Evolutionary conservation across 30 jellyfish, hydroid and myxozoan species (phyloP).

Genomic region (Chironex yamaguchii): DNA sequence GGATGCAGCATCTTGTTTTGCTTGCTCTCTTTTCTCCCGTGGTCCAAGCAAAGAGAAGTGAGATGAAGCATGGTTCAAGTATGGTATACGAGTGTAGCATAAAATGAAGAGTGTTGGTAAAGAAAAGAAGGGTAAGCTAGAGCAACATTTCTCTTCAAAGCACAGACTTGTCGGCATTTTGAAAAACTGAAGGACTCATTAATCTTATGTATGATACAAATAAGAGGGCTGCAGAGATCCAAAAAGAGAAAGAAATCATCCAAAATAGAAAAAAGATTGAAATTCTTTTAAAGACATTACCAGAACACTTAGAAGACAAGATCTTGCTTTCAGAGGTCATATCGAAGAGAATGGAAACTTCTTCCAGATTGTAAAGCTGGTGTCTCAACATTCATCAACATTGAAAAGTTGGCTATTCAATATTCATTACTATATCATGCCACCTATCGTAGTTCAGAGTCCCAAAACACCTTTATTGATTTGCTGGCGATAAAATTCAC

Average conservation of each 20-base stretch:
- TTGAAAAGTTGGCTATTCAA: conserved; percentile 6
- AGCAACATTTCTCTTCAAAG: conserved; percentile 10
- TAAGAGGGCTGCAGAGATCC: neutral
- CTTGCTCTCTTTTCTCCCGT: neutral
- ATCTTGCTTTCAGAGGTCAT: conserved; percentile 48
- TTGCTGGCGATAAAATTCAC: neutral
- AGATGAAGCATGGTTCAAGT: conserved; percentile 5
- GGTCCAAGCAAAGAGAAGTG: conserved; percentile 16
- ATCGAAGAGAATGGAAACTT: conserved; percentile 29
- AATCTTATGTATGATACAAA: neutral
- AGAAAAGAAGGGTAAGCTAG: conserved; percentile 16
- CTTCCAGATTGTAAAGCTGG: conserved; percentile 17
- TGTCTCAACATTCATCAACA: conserved; percentile 34
- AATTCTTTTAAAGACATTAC: conserved; percentile 37
- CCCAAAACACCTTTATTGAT: conserved; percentile 37
- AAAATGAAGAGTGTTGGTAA: conserved; percentile 5
- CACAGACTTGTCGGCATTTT: conserved; percentile 4
- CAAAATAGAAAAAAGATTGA: neutral
- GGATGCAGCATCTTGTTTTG: conserved; percentile 42
- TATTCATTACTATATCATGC: conserved; percentile 13
- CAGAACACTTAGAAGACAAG: conserved; percentile 34
- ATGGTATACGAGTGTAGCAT: conserved; percentile 21
- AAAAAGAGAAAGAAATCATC: neutral
- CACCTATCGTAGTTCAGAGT: conserved; percentile 4
- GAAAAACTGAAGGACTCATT: neutral